These are phyloP conservation scores for Avahi laniger DNA, from an alignment of 2,797 vertebrate genomes.

Conservation along the genomic window DNA sequence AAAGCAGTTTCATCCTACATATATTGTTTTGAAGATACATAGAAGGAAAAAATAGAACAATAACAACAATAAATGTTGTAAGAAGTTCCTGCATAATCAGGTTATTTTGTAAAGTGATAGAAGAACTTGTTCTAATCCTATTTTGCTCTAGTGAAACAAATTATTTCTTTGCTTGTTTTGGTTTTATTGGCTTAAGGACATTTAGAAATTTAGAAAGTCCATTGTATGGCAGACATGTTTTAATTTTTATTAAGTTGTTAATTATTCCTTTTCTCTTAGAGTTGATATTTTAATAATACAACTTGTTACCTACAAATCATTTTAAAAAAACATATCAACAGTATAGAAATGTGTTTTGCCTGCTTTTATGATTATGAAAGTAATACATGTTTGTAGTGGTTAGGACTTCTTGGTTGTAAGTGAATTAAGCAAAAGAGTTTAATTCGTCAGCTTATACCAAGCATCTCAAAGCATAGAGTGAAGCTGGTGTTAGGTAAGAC, in stretches of 20 bases:
- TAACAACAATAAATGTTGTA: not conserved
- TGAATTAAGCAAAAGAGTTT: not conserved
- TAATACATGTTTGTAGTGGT: not conserved
- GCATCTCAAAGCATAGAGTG: not conserved
- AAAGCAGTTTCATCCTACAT: not conserved
- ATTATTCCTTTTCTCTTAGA: not conserved
- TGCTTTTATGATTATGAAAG: slow-evolving; percentile 2
- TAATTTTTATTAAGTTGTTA: slow-evolving; percentile 4
- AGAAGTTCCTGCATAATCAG: not conserved
- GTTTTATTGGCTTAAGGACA: not conserved
- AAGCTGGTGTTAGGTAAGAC: not conserved
- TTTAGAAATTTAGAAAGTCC: not conserved
- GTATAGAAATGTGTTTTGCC: not conserved
- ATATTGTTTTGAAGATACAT: not conserved
- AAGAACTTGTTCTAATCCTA: not conserved
- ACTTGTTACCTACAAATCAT: not conserved
- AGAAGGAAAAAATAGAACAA: not conserved
- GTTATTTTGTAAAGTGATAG: not conserved
- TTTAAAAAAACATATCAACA: not conserved
- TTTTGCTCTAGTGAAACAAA: not conserved
- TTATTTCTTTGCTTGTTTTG: not conserved
- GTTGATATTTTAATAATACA: not conserved
- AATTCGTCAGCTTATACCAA: not conserved
- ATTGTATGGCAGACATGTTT: not conserved
- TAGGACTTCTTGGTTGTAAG: not conserved